These are phyloP conservation scores for Brachionus rotundiformis DNA, from an alignment of 1,140 invertebrate species.

Conservation along the genomic window DNA sequence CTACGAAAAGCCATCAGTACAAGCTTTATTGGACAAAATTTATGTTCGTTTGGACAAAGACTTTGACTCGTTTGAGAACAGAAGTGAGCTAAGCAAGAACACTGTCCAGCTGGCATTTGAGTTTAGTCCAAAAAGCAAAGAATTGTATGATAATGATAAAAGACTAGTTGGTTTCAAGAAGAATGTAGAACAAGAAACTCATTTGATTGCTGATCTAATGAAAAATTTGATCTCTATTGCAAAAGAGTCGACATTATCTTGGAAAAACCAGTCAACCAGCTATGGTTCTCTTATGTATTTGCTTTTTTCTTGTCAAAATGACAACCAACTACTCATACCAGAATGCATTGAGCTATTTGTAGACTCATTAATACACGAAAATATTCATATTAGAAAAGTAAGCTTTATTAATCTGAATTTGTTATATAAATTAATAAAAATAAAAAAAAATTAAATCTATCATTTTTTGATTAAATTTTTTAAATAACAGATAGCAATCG, in stretches of 20 bases:
- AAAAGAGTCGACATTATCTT: slow-evolving; percentile 52
- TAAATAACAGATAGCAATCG: neutral
- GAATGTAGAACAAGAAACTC: slow-evolving; percentile 40
- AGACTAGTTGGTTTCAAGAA: slow-evolving; percentile 66
- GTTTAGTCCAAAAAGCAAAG: neutral
- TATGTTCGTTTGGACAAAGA: slow-evolving; percentile 65
- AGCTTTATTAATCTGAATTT: too few relatives aligned
- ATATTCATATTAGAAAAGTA: slow-evolving; percentile 29
- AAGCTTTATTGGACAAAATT: slow-evolving; percentile 72
- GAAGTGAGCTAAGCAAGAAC: slow-evolving; percentile 57
- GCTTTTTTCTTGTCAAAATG: slow-evolving; percentile 12
- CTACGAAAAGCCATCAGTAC: slow-evolving; percentile 78
- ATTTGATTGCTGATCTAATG: slow-evolving; percentile 53
- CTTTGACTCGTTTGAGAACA: slow-evolving; percentile 66
- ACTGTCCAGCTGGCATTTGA: neutral
- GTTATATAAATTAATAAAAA: too few relatives aligned
- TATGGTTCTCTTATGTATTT: slow-evolving; percentile 35
- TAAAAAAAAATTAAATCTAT: too few relatives aligned
- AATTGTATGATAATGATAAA: slow-evolving; percentile 58
- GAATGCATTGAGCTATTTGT: slow-evolving; percentile 42
- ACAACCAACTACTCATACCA: neutral
- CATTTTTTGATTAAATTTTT: too few relatives aligned
- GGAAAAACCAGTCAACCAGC: slow-evolving; percentile 47
- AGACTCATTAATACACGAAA: slow-evolving; percentile 42
- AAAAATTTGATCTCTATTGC: slow-evolving; percentile 50